Evolutionary conservation across 1,140 invertebrate genomes (phyloP).

Genomic region (Cydia amplana): DNA sequence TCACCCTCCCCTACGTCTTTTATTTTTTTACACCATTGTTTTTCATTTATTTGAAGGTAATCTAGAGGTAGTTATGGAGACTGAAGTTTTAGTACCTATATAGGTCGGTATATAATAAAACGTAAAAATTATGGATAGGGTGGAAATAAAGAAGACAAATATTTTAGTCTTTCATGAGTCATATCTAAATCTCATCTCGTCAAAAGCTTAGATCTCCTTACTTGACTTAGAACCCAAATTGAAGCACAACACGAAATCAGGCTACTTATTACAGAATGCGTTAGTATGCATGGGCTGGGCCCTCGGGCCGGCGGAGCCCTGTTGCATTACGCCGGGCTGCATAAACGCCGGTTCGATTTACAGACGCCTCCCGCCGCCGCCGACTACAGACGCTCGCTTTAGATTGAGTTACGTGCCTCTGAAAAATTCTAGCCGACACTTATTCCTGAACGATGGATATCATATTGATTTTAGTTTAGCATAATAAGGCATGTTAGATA

Average conservation of each 20-base stretch:
- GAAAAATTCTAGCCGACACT: constrained; percentile 24
- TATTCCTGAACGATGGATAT: constrained; percentile 5
- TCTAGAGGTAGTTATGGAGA: too few relatives aligned
- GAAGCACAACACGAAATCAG: constrained; percentile 58
- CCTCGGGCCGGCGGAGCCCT: constrained; percentile 44
- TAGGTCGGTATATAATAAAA: too few relatives aligned
- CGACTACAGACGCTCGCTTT: constrained; percentile 46
- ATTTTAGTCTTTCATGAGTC: not conserved
- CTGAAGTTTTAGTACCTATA: too few relatives aligned
- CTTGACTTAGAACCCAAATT: constrained; percentile 23
- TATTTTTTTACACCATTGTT: too few relatives aligned
- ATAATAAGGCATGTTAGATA: not conserved
- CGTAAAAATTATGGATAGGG: too few relatives aligned
- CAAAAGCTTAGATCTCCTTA: constrained; percentile 14
- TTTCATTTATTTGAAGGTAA: too few relatives aligned
- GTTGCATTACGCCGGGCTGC: constrained; percentile 54
- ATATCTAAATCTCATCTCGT: not conserved
- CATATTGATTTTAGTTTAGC: constrained; percentile 17
- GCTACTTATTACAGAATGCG: constrained; percentile 68
- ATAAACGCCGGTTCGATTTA: constrained; percentile 66
- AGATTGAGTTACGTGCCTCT: constrained; percentile 40
- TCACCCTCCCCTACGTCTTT: too few relatives aligned
- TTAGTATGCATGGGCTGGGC: constrained; percentile 78
- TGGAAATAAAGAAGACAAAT: too few relatives aligned
- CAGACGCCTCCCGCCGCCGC: constrained; percentile 37